These are phyloP conservation scores for Melinopterus prodromus DNA, from an alignment of 2,888 invertebrate species.

Conservation along the genomic window DNA sequence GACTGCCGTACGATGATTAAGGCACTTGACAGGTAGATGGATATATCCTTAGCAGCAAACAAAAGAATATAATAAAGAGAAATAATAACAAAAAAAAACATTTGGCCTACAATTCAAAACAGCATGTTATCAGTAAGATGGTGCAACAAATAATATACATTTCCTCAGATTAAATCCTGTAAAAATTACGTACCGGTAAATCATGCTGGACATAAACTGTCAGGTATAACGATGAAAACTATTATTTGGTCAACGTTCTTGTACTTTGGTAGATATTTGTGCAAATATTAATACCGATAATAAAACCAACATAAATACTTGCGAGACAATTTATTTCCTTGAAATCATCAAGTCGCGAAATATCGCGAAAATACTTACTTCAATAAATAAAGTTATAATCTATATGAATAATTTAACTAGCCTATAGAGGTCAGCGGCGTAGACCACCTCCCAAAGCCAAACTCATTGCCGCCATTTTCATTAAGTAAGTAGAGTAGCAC, in stretches of 20 bases:
- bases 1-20: background rate
- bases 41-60: background rate
- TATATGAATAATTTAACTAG: slow-evolving; percentile 4
- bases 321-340: background rate
- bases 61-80: background rate
- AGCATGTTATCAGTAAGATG: background rate
- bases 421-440: background rate
- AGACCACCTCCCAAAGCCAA: background rate
- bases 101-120: background rate
- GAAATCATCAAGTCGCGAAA: background rate
- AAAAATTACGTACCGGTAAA: background rate
- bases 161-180: background rate
- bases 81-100: background rate
- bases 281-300: background rate
- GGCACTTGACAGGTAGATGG: background rate
- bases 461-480: background rate
- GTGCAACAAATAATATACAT: background rate
- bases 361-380: background rate
- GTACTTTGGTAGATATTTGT: no score
- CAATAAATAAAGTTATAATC: background rate
- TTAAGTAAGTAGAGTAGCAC: no score
- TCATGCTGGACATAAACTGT: no score
- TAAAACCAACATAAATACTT: background rate
- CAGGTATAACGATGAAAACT: no score
- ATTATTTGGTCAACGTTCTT: no score